phyloP scores from a whole-genome alignment of 2,113 vertebrate genomes.

The Chamaetylas fuelleborni region DNA sequence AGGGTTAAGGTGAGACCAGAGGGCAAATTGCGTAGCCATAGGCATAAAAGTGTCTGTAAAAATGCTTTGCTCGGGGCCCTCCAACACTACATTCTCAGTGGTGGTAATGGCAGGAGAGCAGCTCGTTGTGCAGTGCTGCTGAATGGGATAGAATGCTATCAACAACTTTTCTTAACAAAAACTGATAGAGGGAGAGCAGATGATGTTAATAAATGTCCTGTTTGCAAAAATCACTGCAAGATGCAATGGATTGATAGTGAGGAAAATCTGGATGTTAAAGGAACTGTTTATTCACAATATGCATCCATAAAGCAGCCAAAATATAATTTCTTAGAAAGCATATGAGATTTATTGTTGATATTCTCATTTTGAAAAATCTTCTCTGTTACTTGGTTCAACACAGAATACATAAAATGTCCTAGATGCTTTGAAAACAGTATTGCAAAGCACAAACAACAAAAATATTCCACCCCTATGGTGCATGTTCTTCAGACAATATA shows the following conservation, averaged over 20 bases:
- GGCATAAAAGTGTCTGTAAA: background rate
- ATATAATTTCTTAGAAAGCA: background rate
- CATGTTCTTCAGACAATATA: background rate
- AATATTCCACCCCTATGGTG: background rate
- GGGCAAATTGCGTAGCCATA: background rate
- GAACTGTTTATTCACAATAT: background rate
- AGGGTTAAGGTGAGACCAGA: constrained; percentile 18
- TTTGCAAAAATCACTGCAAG: background rate
- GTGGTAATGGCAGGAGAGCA: background rate
- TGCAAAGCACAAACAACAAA: background rate
- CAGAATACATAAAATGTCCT: background rate
- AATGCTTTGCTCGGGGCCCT: background rate
- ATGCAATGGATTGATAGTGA: background rate
- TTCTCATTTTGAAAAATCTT: background rate
- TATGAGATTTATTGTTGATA: background rate
- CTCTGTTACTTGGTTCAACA: background rate
- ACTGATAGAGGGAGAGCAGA: background rate
- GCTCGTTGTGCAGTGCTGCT: background rate
- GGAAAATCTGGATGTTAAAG: background rate
- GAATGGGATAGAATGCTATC: background rate
- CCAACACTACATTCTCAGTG: background rate
- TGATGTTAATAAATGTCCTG: background rate
- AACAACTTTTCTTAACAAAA: background rate
- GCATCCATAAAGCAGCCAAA: background rate
- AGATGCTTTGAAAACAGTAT: background rate